Evolutionary conservation across 2,797 vertebrate species (phyloP), one percentile per base, ranked within the genome.

Genomic region (Mormyrops attenuatus): DNA sequence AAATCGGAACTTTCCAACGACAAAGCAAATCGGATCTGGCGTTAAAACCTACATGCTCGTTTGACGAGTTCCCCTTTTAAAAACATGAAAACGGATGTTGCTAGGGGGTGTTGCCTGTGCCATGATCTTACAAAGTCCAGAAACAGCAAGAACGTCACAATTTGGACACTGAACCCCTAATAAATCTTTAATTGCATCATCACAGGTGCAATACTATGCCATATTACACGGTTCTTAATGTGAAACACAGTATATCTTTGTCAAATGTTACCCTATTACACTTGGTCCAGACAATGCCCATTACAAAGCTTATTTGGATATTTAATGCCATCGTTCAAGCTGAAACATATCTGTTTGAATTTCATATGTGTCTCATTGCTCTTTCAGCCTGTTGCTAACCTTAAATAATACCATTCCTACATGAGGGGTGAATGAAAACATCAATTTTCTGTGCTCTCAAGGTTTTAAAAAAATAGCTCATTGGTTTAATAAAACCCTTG

Each of bases 1-100:
- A 49, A 44, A 50, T 47, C 38, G 50, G 63, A 80, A 55, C 41
- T 89, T 73, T 63, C 69, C 20, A 5, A 69, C n/a, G 85, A 88
- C 85, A 89, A 47, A 87, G 87, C 63, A 57, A 88, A 87, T 63
- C 89, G 73, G 66, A 87, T 52, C 50, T 57, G 52, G 69, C 30
- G 73, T 49, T 13, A 11, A 55, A 89, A 85, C 50, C 4, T 57
- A 50, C 53, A 20, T 34, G 44, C 41, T 85, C 3, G 47, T 49
- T 8, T 22, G 7, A 15, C n/a, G 41, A 85, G 20, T 50, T 49
- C n/a, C 41, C 11, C n/a, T 50, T 49, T 49, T 47, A 57, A 57
- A 47, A 44, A 89, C 47, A 53, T 77, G 2, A 15, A 89, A 85
- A 41, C 13, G 77, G 8, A 63, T 50, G 53, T 20, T 6, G 7